Conservation (phyloP, 2,113 vertebrate genomes). For the Origma solitaria region DNA sequence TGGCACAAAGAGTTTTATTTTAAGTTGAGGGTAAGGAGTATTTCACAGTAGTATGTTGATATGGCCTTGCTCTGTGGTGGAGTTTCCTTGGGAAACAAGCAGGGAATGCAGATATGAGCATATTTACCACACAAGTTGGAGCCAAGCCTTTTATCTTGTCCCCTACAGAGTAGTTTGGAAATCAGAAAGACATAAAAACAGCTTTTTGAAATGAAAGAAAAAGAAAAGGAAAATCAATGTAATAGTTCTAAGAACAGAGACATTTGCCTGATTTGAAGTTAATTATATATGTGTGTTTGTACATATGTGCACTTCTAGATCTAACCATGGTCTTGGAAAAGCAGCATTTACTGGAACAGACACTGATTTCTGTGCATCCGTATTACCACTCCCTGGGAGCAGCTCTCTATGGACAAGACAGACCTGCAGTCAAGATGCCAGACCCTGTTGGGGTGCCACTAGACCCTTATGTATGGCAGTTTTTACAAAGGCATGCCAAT, state of each 20-base stretch:
- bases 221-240: not conserved
- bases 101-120: not conserved
- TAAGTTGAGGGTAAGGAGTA: not conserved
- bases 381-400: conserved; percentile 78
- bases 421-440: conserved; percentile 75
- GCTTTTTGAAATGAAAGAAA: not conserved
- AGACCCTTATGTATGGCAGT: conserved; percentile 70
- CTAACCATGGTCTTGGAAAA: conserved; percentile 47
- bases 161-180: not conserved
- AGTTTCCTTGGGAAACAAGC: not conserved
- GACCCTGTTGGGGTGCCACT: conserved; percentile 62
- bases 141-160: not conserved
- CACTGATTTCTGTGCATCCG: conserved; percentile 72
- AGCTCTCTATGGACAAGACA: conserved; percentile 80
- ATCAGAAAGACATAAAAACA: not conserved
- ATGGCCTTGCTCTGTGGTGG: not conserved
- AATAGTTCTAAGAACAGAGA: not conserved
- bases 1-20: not conserved
- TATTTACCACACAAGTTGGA: not conserved
- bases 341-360: conserved; percentile 67
- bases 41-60: not conserved
- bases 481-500: conserved; percentile 58
- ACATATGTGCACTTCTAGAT: not conserved
- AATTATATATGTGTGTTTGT: not conserved
- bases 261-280: not conserved